Evolutionary conservation across 2,797 vertebrate genomes (phyloP), one percentile per base, ranked within the genome.

Genomic region (Gobio occitaniae): DNA sequence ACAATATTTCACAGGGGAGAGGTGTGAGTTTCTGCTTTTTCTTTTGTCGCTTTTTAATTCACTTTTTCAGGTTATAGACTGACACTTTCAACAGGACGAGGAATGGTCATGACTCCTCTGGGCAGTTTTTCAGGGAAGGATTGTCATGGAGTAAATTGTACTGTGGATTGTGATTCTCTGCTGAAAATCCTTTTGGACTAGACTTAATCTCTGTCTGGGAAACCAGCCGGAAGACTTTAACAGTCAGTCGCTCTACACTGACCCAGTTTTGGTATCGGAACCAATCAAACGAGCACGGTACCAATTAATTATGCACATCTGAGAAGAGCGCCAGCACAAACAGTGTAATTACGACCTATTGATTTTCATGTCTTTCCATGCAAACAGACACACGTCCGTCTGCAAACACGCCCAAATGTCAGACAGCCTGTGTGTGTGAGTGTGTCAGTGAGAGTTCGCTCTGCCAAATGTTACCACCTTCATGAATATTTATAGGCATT

Each of bases 1-100:
- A 96, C 95, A 95, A 94, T 91, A 92, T 90, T 89, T 82, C 79
- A 72, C 78, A 54, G 50, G 41, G 32, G 59, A 90, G 71, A 90
- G 78, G 87, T 91, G 88, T 90, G 84, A 54, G 87, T 85, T 90
- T 93, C 69, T 83, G 66, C 86, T 85, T 90, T 83, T 82, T 89
- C 25, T 52, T 52, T 36, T 4, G 52, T 32, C 41, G 9, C 32
- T 66, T 76, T 72, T 80, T 71, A 85, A 79, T 78, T 84, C 41
- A 6, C 5, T 79, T 79, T 79, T 72, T 74, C 47, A 44, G 21
- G 21, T 84, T 72, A 52, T 63, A 19, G 41, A 71, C 48, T 4
- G 21, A 21, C 41, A 29, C 32, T 52, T 41, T 63, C 13, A 41
- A 50, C 56, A 25, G 36, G 32, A 50, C 21, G 5, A 54, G 47